Evolutionary conservation across 2,113 vertebrate species (phyloP).

Genomic region (cattle (Bos taurus)): DNA sequence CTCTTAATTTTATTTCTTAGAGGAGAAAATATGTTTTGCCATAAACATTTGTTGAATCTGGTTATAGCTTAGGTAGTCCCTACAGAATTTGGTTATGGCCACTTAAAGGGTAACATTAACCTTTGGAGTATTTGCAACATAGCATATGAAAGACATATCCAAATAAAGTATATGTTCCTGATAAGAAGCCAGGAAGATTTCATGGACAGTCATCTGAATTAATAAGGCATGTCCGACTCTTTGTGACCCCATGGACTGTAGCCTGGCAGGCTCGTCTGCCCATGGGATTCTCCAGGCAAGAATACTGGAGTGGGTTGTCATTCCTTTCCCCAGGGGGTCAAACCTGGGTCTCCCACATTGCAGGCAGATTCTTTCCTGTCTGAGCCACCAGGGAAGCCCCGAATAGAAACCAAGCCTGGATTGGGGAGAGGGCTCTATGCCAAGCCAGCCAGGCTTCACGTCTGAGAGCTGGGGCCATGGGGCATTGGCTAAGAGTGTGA

Average conservation of each 20-base stretch:
- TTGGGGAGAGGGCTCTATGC: background rate
- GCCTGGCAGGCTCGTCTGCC: background rate
- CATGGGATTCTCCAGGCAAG: background rate
- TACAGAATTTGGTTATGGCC: background rate
- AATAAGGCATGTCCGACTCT: background rate
- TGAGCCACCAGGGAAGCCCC: background rate
- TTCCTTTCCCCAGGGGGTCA: background rate
- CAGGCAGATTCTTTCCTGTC: background rate
- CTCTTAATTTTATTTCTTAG: background rate
- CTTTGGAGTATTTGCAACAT: background rate
- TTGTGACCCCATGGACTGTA: background rate
- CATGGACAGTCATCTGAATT: background rate
- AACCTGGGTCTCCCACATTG: background rate
- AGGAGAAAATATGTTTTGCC: background rate
- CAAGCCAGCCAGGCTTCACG: background rate
- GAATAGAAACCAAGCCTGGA: background rate
- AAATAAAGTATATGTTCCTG: background rate
- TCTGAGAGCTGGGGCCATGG: background rate
- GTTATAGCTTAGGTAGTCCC: background rate
- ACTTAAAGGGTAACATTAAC: background rate
- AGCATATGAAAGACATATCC: background rate
- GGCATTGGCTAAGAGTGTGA: fast-evolving
- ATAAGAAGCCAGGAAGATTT: background rate
- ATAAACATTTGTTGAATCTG: background rate
- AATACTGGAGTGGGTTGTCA: background rate